phyloP scores from a whole-genome alignment of 2,113 vertebrate species.

The Heterocephalus glaber region DNA sequence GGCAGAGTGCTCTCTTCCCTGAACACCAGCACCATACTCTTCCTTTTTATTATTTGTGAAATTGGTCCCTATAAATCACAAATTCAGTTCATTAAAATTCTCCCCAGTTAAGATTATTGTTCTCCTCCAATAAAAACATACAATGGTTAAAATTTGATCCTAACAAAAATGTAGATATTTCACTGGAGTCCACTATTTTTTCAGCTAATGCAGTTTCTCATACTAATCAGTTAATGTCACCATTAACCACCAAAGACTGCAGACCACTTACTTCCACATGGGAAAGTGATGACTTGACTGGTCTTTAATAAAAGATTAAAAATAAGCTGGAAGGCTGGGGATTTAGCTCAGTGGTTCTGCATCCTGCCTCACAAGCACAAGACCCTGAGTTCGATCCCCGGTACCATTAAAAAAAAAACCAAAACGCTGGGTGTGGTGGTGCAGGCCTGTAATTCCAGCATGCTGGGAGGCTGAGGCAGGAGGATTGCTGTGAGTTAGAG shows the following conservation, averaged over 20 bases:
- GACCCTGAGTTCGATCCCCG: too few species aligned
- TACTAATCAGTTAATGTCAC: not conserved
- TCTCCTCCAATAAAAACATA: not conserved
- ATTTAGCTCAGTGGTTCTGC: too few species aligned
- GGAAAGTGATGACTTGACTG: not conserved
- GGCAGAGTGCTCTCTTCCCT: conserved; percentile 82
- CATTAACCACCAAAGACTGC: not conserved
- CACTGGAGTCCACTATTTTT: not conserved
- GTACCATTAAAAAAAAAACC: too few species aligned
- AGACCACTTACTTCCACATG: not conserved
- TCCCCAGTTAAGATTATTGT: not conserved
- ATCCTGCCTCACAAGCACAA: too few species aligned
- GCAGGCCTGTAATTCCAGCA: too few species aligned
- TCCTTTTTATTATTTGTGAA: conserved; percentile 82
- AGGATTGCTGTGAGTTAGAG: too few species aligned
- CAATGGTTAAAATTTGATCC: not conserved
- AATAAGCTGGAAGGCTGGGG: too few species aligned
- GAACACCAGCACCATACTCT: conserved; percentile 79
- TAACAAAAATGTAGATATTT: not conserved
- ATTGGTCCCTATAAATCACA: conserved; percentile 81
- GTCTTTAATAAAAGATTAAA: not conserved
- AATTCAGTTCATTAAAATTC: conserved; percentile 6
- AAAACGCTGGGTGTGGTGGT: too few species aligned
- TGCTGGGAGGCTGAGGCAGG: too few species aligned
- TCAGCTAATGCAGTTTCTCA: not conserved